Evolutionary conservation across 2,113 vertebrate genomes (phyloP).

Genomic region (Myotis yumanensis): DNA sequence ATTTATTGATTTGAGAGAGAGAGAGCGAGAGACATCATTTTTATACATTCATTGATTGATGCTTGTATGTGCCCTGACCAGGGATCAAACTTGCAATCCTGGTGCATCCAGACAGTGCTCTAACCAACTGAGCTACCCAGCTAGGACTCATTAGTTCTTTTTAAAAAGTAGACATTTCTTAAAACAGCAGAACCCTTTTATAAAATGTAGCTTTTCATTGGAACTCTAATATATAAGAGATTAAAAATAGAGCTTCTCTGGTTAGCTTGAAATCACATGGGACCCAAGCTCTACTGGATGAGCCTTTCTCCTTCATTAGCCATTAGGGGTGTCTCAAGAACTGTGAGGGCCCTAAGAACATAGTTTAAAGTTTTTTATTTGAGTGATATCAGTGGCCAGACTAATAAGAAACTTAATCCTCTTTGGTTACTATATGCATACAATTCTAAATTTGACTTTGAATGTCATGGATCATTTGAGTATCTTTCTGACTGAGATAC

Average conservation of each 20-base stretch:
- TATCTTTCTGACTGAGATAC: neutral
- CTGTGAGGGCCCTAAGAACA: neutral
- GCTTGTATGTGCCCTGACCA: neutral
- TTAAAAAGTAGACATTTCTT: neutral
- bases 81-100: neutral
- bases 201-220: neutral
- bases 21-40: neutral
- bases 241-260: neutral
- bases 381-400: neutral
- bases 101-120: neutral
- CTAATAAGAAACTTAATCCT: neutral
- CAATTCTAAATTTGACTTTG: slow-evolving; percentile 15
- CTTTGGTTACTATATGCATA: neutral
- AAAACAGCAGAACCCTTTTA: slow-evolving; percentile 8
- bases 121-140: neutral
- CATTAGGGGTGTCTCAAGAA: neutral
- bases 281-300: neutral
- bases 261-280: neutral
- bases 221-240: neutral
- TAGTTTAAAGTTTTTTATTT: neutral
- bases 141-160: neutral
- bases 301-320: neutral
- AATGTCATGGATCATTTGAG: neutral
- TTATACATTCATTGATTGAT: neutral
- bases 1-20: neutral